Base-by-base conservation (phyloP, 30 jellyfish, hydroid and myxozoan genomes). In the Rhopilema esculentum region DNA sequence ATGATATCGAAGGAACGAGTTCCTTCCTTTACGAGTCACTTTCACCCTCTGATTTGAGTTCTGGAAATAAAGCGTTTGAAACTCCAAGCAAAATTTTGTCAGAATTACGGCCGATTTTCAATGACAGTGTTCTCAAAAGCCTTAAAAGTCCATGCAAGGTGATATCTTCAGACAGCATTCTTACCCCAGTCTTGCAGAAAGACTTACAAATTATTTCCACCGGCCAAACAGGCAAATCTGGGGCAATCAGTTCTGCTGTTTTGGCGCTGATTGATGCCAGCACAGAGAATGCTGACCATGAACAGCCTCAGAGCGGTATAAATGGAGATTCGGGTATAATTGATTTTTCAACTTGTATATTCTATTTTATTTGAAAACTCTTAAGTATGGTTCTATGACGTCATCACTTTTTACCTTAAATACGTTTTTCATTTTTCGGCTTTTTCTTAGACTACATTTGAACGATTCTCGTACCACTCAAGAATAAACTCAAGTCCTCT, bases 51-150 rank as follows among this genome's bases (percentile, higher is more conserved):
- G 57, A 12, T 2, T 40, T 40, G 57, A 12, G 57, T 40, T 2
- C 9, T 12, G 57, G 57, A 12, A 2, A 40, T 12, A 40, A 40
- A 12, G 6, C 12, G 57, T 40, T 40, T 40, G 57, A 40, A 12
- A 40, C 57, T 40, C 69, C 84, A 0, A 29, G 40, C 17, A 73
- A 73, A 16, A 9, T 73, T 73, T 66, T 73, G 20, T 50, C 84
- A 73, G 84, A 23, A 4, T 24, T 73, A 1, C 49, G 71, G 48
- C 69, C 84, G 1, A 8, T 31, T n/a, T 6, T 1, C 49, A 40
- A 12, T 40, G 57, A 40, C 57, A 12, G 12, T 40, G 57, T 40
- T 40, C 57, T 40, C 57, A 40, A 40, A 40, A 40, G 12, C 12
- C 57, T 40, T 12, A 40, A 6, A 40, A 40, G 57, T 40, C 57